Evolutionary conservation across 2,888 invertebrate genomes (phyloP), one percentile per base, ranked within the genome.

Genomic region (Nemotelus pantherinus): DNA sequence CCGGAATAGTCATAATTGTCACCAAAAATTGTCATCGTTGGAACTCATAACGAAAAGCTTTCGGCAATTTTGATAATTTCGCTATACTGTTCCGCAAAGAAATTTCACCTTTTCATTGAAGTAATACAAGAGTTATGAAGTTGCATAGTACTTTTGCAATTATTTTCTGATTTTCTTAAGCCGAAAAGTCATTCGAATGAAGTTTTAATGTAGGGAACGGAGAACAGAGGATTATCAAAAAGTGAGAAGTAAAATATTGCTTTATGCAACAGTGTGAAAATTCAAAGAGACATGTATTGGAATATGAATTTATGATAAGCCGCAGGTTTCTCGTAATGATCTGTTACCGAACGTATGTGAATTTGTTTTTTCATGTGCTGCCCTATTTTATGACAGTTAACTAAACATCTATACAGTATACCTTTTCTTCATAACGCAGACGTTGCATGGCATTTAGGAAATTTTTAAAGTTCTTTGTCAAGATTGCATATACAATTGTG

Each of bases 61-160:
- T 72, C 72, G 72, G 72, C 72, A 72, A 72, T 72, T 72, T 72
- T 57, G 58, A 72, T 72, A 72, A 72, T 72, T 72, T 72, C 72
- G 25, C 60, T 58, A 57, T 25, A 72, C 72, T 72, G 58, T 72
- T 25, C 45, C 72, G 58, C 60, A 45, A 47, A 72, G 60, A 57
- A 58, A 7, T 53, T 25, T 25, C 58, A 45, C 39, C 5, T 2
- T 72, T 47, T 50, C 2, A 47, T 45, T 55, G 10, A 10, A 65
- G 25, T 45, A 65, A 57, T 25, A 57, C 57, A 57, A 57, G 5
- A 7, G 57, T 7, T 57, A 9, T 7, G 10, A 57, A 60, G 68
- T 6, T 68, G 68, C 53, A 68, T 68, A 50, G 68, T 39, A 39
- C 25, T 68, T 68, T 68, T 53, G 4, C 50, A 68, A 68, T 68